phyloP scores from a whole-genome alignment of 2,113 vertebrate genomes.

The Dicaeum eximium region DNA sequence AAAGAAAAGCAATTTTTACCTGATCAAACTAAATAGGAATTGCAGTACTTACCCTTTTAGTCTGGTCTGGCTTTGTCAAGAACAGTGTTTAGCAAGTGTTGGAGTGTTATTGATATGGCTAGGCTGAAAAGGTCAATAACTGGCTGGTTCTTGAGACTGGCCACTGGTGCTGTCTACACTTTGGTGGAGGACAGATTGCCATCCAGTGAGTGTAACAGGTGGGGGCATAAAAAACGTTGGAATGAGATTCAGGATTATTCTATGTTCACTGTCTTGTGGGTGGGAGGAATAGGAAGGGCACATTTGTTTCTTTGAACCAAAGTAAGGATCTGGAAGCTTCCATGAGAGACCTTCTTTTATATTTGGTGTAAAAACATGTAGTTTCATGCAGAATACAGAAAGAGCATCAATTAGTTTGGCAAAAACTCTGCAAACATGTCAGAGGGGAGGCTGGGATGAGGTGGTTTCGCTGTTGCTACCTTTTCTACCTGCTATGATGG shows the following conservation, averaged over 20 bases:
- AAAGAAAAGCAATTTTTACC: background rate
- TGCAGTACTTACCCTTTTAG: background rate
- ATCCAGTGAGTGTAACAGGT: background rate
- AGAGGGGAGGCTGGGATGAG: background rate
- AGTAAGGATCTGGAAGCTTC: background rate
- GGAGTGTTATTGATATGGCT: background rate
- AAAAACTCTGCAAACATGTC: background rate
- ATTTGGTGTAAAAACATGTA: background rate
- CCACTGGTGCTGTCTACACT: background rate
- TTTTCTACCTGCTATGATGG: background rate
- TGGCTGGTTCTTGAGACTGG: background rate
- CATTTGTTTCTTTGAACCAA: background rate
- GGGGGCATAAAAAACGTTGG: background rate
- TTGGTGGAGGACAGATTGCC: background rate
- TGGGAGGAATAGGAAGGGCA: background rate
- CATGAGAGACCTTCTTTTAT: background rate
- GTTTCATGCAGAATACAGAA: background rate
- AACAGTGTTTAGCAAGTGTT: background rate
- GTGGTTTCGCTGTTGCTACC: background rate
- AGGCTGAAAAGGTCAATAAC: background rate
- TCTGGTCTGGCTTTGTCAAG: background rate
- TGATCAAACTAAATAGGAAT: background rate
- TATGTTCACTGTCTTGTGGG: background rate
- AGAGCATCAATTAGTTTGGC: background rate
- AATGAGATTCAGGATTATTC: background rate